Base-by-base conservation (phyloP, 2,888 invertebrate species). In the Leptopilina myrica region DNA sequence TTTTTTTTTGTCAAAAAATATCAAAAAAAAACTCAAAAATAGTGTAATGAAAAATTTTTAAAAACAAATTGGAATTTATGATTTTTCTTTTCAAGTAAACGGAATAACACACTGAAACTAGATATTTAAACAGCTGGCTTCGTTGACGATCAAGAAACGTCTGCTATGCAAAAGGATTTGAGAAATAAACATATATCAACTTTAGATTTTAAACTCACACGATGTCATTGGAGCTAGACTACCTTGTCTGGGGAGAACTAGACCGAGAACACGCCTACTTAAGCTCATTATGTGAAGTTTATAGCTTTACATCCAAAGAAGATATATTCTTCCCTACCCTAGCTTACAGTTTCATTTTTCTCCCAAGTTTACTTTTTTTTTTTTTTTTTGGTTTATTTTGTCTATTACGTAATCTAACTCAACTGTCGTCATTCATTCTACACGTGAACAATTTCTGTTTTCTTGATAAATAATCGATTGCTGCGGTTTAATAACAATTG, bases 211-310 rank as follows among this genome's bases (percentile, higher is more conserved):
- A 33, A 62, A 43, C 65, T 64, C 64, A 49, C 20, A 49, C 77
- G 78, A 80, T 82, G 81, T 83, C 82, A 83, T 80, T 76, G 78
- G 80, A 82, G 80, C 80, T 78, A 80, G 85, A 85, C 85, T 84
- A 81, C 86, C 85, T 87, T 85, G 84, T 26, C 81, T 73, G 82
- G 79, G 59, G 79, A 81, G 84, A 86, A 88, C 86, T 89, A 87
- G 88, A 87, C 86, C 85, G 86, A 85, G 83, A 75, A 83, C 56
- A 43, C 84, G 84, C 79, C 86, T 84, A 85, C 82, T 82, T 83
- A 65, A 81, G 66, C 80, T 75, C 75, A 79, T 83, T 77, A 76
- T 14, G 77, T 33, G n/a, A 33, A 56, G 73, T 53, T 69, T 73
- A 49, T 49, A 73, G 14, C 64, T 64, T 64, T 33, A 64, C 14